Conservation (phyloP, 2,113 vertebrate genomes). For the Potamarius usumacintae region DNA sequence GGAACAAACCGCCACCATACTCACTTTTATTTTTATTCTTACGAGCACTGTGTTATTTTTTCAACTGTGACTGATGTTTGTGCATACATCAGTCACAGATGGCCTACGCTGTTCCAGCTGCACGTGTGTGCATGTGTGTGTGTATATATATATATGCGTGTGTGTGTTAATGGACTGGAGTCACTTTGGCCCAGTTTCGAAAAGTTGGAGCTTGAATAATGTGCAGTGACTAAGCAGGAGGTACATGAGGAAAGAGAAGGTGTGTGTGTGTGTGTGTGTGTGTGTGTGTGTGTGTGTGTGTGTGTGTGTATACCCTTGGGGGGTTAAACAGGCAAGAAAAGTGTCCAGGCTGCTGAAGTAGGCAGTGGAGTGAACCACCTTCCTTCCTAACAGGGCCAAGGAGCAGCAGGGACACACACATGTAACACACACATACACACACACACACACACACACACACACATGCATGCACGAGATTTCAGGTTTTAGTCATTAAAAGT, state of each 20-base stretch:
- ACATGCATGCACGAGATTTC: background rate
- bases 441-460: constrained; percentile 6
- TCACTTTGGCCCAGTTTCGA: constrained; percentile 29
- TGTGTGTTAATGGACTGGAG: constrained; percentile 35
- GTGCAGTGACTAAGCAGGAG: constrained; percentile 32
- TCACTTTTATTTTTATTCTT: constrained; percentile 7
- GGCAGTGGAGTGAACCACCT: constrained; percentile 68
- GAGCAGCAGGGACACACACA: constrained; percentile 63
- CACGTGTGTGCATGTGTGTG: background rate
- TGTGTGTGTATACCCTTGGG: constrained; percentile 61
- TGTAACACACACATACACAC: constrained; percentile 41
- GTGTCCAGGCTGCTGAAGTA: constrained; percentile 68
- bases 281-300: too few relatives aligned
- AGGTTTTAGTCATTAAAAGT: background rate
- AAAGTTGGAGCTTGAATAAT: constrained; percentile 33
- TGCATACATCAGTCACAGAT: background rate
- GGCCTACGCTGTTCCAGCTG: constrained; percentile 1
- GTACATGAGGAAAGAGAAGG: constrained; percentile 28
- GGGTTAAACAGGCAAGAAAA: constrained; percentile 74
- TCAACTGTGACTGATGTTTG: background rate
- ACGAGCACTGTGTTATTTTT: background rate
- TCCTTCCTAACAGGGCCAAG: constrained; percentile 64
- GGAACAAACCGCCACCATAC: background rate
- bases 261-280: constrained; percentile 40
- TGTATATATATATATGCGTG: background rate